phyloP scores from a whole-genome alignment of 2,797 vertebrate species.

The Potorous gilbertii region DNA sequence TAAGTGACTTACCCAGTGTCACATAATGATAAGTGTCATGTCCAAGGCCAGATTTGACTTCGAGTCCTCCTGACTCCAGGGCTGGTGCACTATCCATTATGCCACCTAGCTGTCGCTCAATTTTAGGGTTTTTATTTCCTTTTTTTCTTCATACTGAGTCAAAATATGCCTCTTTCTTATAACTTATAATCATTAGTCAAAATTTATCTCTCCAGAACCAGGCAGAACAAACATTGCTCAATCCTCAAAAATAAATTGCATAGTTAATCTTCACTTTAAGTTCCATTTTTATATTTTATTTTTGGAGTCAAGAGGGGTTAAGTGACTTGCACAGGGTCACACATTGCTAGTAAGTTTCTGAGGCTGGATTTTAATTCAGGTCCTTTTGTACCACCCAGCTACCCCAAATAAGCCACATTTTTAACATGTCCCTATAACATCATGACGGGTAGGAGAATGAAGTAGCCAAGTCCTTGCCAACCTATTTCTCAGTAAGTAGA shows the following conservation, averaged over 20 bases:
- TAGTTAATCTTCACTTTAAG: not conserved
- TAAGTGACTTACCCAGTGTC: too few species aligned
- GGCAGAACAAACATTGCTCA: not conserved
- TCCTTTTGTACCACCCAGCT: not conserved
- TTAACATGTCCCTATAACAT: conserved; percentile 47
- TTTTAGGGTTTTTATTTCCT: not conserved
- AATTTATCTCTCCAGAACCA: not conserved
- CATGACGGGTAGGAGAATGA: conserved; percentile 43
- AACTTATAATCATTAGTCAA: not conserved
- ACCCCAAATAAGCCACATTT: not conserved
- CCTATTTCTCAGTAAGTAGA: conserved; percentile 44
- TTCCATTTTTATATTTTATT: not conserved
- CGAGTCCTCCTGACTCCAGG: too few species aligned
- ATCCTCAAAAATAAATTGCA: not conserved
- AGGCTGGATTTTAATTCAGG: not conserved
- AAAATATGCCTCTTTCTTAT: not conserved
- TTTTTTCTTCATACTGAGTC: not conserved
- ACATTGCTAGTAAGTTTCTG: not conserved
- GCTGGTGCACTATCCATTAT: too few species aligned
- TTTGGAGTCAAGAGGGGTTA: not conserved
- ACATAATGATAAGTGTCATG: too few species aligned
- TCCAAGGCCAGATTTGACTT: too few species aligned
- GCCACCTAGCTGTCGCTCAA: not conserved
- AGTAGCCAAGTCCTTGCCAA: conserved; percentile 25
- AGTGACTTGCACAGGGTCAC: not conserved